A percentile compares a stretch with the other conserved stretches of the same genome.
Evolutionary conservation across 2,113 vertebrate genomes (phyloP).

Genomic region (Rutilus rutilus): DNA sequence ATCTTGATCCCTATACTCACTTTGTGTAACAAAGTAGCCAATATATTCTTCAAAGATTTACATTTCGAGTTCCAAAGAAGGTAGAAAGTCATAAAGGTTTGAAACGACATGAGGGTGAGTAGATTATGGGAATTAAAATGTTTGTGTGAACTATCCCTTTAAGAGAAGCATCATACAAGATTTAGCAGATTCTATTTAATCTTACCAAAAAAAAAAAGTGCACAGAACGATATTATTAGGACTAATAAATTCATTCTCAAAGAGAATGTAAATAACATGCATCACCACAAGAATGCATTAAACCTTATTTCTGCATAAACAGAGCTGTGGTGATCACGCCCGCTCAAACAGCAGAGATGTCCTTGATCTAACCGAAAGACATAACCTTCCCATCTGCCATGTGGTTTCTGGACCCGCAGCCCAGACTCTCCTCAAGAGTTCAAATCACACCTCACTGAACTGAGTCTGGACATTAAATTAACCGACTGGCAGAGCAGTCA

Average conservation of each 20-base stretch:
- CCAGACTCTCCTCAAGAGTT: slow-evolving; percentile 28
- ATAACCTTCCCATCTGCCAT: slow-evolving; percentile 32
- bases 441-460: slow-evolving; percentile 29
- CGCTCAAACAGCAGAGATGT: slow-evolving; percentile 12
- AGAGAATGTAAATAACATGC: neutral
- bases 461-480: slow-evolving; percentile 3
- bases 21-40: neutral
- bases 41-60: neutral
- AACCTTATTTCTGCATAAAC: slow-evolving; percentile 1
- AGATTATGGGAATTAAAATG: neutral
- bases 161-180: neutral
- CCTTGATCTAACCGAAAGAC: slow-evolving; percentile 32
- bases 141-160: too few species aligned
- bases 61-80: neutral
- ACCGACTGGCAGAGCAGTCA: neutral
- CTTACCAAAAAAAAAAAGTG: too few species aligned
- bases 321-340: neutral
- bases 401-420: slow-evolving; percentile 18
- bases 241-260: neutral
- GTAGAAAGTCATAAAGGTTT: neutral
- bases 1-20: neutral
- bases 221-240: neutral
- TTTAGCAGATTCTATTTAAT: neutral
- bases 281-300: neutral
- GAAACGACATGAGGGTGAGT: neutral